A percentile compares a stretch with the other conserved stretches of the same genome.
Conservation (phyloP, 1,140 invertebrate species). For the Apolygus lucorum region DNA sequence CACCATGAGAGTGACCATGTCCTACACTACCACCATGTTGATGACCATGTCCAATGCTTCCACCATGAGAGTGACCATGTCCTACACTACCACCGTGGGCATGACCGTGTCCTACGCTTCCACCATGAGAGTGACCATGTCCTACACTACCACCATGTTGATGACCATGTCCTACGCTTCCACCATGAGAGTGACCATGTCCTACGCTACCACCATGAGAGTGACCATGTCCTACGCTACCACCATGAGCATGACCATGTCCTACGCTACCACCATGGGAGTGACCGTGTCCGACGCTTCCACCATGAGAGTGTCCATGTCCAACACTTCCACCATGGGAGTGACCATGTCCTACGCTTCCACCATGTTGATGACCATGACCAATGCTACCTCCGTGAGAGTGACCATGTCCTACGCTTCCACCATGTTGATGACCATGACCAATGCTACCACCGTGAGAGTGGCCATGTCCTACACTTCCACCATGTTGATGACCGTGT, state of each 20-base stretch:
- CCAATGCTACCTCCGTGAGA: conserved; percentile 20
- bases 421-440: conserved; percentile 21
- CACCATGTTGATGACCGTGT: conserved; percentile 22
- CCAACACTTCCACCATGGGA: conserved; percentile 22
- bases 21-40: conserved; percentile 22
- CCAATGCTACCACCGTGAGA: conserved; percentile 15
- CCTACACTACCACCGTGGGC: conserved; percentile 27
- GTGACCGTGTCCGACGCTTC: conserved; percentile 24
- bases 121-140: conserved; percentile 26
- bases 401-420: conserved; percentile 23
- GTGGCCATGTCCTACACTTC: conserved; percentile 22
- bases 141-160: conserved; percentile 24
- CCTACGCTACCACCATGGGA: conserved; percentile 23
- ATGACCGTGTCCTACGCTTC: conserved; percentile 26
- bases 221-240: conserved; percentile 24
- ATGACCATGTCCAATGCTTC: conserved; percentile 25
- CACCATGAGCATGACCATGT: conserved; percentile 25
- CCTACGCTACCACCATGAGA: conserved; percentile 24
- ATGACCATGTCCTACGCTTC: conserved; percentile 24
- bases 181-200: conserved; percentile 26
- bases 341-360: conserved; percentile 23
- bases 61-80: conserved; percentile 26
- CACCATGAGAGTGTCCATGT: conserved; percentile 23
- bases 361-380: conserved; percentile 22
- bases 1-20: conserved; percentile 27